These are phyloP conservation scores for Myotis lucifugus DNA, from an alignment of 2,113 vertebrate species.

Conservation along the genomic window DNA sequence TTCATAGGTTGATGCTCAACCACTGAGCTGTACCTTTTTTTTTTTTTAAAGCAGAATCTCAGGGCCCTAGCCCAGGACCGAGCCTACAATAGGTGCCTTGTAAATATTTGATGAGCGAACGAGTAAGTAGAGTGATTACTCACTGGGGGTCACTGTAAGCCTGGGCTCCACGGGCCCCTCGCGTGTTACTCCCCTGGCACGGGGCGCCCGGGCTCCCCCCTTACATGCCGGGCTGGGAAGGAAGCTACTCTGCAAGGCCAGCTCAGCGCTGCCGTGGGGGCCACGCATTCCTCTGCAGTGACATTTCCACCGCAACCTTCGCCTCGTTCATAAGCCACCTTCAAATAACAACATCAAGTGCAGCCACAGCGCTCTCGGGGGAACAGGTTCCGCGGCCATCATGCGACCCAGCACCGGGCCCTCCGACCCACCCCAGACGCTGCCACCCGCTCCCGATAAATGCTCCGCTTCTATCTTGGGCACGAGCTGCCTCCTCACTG, in stretches of 20 bases:
- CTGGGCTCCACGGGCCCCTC: not conserved
- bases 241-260: not conserved
- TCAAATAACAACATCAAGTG: not conserved
- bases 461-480: not conserved
- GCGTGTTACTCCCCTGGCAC: not conserved
- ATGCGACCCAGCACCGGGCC: not conserved
- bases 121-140: not conserved
- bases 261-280: not conserved
- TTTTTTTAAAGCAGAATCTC: not conserved
- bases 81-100: not conserved
- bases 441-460: not conserved
- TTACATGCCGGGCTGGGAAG: not conserved
- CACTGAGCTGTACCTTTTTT: not conserved
- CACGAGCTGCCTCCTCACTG: not conserved
- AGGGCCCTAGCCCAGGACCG: not conserved
- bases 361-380: rapidly evolving
- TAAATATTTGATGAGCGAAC: not conserved
- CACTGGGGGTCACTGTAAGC: not conserved
- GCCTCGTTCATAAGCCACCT: not conserved
- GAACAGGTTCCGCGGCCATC: too few species aligned
- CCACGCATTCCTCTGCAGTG: not conserved
- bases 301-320: not conserved
- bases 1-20: too few species aligned
- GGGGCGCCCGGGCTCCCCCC: not conserved
- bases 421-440: not conserved